phyloP scores from a whole-genome alignment of 2,113 vertebrate genomes.

The Clinocottus analis region DNA sequence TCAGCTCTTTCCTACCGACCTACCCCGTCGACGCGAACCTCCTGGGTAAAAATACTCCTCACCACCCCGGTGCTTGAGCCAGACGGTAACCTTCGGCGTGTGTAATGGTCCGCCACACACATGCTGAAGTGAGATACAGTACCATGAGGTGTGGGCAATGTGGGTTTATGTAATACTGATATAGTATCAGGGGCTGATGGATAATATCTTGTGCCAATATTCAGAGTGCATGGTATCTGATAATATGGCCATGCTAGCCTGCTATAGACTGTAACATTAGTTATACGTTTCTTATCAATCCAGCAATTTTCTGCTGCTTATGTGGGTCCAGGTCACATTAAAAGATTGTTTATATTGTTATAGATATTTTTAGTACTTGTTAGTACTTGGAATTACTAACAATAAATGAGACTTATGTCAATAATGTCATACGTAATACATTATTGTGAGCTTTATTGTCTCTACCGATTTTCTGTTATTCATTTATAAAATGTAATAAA shows the following conservation, averaged over 20 bases:
- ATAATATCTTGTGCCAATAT: neutral
- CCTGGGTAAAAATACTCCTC: constrained; percentile 63
- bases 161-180: constrained; percentile 22
- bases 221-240: neutral
- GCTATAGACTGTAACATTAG: neutral
- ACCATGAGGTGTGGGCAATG: constrained; percentile 7
- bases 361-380: neutral
- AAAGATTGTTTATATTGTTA: no score
- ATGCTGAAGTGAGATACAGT: constrained; percentile 8
- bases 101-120: constrained; percentile 56
- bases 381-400: no score
- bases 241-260: neutral
- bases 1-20: constrained; percentile 78
- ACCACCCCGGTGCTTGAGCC: constrained; percentile 55
- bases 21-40: constrained; percentile 75
- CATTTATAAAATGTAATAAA: neutral
- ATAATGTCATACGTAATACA: neutral
- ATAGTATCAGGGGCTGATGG: constrained; percentile 6
- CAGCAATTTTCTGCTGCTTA: neutral
- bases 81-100: constrained; percentile 59
- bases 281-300: neutral
- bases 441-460: neutral
- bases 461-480: neutral
- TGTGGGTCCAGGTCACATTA: neutral
- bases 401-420: neutral